Evolutionary conservation across 2,113 vertebrate genomes (phyloP), one percentile per base, ranked within the genome.

Genomic region (Arothron firmamentum): DNA sequence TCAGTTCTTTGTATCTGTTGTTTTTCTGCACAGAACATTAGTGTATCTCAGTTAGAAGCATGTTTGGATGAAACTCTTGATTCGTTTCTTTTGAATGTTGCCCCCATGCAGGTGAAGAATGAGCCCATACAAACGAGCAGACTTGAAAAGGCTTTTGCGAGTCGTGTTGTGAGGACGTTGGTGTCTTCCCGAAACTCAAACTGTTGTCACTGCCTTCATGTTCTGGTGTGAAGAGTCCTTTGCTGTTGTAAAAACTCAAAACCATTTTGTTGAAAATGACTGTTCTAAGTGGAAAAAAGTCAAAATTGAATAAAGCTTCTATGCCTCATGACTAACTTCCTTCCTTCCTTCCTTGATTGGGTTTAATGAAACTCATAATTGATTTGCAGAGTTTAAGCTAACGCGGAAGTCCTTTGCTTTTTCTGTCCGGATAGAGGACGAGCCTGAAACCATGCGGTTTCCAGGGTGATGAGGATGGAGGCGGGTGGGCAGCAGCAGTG

Each of bases 291-390:
- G 81, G 72, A 85, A 80, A 79, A 79, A 52, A 46, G 61, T 70
- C 55, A 68, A 80, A 38, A 38, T 78, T 62, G 80, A 89, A 85
- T 88, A 88, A 88, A 90, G 83, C 82, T 76, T 84, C 66, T 67
- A 71, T 75, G 83, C 69, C 64, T 74, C 70, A 56, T 48, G 15
- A 68, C 42, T 58, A 56, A 42, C 21, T 51, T 56, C 59, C n/a
- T 53, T 60, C 20, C n/a, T 53, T 60, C 20, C 19, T 47, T 45
- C 25, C 34, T 47, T 65, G 14, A 65, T 20, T 65, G 17, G 59
- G 50, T 59, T 68, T 21, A 52, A 72, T 75, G 62, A 19, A 67
- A 28, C 25, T 28, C 6, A 7, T 28, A 28, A 28, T 2, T 4
- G 25, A 28, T 53, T 65, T 19, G 19, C 10, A n/a, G 43, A 70